These are phyloP conservation scores for Sminthopsis crassicaudata DNA, from an alignment of 2,113 vertebrate genomes.

Conservation along the genomic window DNA sequence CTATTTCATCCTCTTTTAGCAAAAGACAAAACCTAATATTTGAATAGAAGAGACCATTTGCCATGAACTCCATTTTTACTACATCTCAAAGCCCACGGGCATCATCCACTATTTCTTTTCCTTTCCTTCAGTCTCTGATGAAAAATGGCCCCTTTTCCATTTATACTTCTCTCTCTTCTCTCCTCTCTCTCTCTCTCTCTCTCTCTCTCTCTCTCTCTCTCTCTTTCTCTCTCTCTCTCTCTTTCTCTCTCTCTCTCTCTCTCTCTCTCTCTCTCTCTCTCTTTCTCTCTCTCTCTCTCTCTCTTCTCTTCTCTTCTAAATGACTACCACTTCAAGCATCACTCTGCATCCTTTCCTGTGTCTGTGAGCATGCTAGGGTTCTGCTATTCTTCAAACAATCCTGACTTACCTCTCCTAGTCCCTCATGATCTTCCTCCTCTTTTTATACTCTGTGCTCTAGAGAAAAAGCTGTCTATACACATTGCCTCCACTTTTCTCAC, in stretches of 20 bases:
- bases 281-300: no score
- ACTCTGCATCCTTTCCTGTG: neutral
- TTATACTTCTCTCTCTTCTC: no score
- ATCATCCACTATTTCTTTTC: no score
- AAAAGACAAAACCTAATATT: neutral
- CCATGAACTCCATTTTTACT: neutral
- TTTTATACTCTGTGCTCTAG: neutral
- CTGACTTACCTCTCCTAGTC: neutral
- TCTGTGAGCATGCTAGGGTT: neutral
- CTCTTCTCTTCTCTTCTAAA: no score
- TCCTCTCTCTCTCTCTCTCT: no score
- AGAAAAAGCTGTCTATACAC: neutral
- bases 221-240: no score
- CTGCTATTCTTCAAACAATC: neutral
- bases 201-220: no score
- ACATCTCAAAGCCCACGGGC: neutral
- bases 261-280: no score
- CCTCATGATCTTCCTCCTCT: neutral
- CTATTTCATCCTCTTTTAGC: neutral
- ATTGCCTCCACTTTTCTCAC: neutral
- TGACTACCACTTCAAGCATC: neutral
- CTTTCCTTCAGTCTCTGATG: neutral
- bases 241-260: no score
- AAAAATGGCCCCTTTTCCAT: neutral
- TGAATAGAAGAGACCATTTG: neutral